Base-by-base conservation (phyloP, 2,888 invertebrate genomes). In the Lasioglossum leucozonium region DNA sequence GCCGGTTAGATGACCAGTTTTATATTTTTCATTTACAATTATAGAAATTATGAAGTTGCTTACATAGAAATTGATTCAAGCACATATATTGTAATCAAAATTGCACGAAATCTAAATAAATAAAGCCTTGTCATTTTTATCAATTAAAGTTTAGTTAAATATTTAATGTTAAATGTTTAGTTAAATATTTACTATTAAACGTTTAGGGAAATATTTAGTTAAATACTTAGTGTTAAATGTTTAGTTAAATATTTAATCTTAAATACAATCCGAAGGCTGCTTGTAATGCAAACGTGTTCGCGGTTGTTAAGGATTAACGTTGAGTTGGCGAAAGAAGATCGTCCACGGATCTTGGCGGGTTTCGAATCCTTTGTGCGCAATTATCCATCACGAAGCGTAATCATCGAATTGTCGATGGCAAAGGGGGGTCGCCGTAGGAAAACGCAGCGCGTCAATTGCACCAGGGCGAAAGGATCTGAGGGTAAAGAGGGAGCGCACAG, bases 381-480 rank as follows among this genome's bases (percentile, higher is more conserved):
- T 51, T 34, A 30, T 67, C 67, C 30, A 47, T 47, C 30, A 18
- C 67, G 67, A 34, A 67, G 18, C 26, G 40, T 69, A 18, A 47
- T 75, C 69, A 55, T 79, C 55, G 74, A 69, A 55, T 40, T 74
- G 74, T 55, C 42, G 47, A 16, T 34, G 72, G n/a, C 44, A 8
- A n/a, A 47, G 47, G n/a, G n/a, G 58, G 71, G 47, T 51, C 69
- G 51, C n/a, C 26, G 34, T 18, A 75, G 47, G 51, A 62, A 51
- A 74, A 62, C n/a, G n/a, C 51, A 22, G 22, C 62, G 47, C 77
- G 16, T 78, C 79, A 65, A 79, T 83, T 51, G 37, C 62, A 26
- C 0, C 30, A 51, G 58, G 40, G 44, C 72, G 55, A 77, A 84
- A 72, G 67, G 81, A 77, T 77, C 44, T 44, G 77, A 62, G 75